Conservation (phyloP, 1,140 invertebrate genomes). For the Pissodes strobi region DNA sequence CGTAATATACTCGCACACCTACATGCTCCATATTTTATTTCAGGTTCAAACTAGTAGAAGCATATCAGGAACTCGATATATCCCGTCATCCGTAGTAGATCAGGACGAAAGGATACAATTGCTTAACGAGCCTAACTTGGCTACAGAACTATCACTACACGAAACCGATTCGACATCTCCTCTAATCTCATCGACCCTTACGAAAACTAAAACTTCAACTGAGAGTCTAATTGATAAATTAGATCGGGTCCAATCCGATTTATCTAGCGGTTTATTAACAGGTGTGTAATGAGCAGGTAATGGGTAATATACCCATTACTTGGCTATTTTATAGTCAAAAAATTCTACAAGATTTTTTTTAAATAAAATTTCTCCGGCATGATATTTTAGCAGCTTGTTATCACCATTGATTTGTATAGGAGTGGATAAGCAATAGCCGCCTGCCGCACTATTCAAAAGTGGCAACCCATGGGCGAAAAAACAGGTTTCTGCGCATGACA, state of each 20-base stretch:
- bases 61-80: slow-evolving; percentile 77
- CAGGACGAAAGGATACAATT: slow-evolving; percentile 64
- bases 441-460: too few relatives aligned
- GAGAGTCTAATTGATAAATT: slow-evolving; percentile 85
- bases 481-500: too few relatives aligned
- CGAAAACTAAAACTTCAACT: slow-evolving; percentile 62
- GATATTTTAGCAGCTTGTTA: too few relatives aligned
- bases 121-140: slow-evolving; percentile 47
- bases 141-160: slow-evolving; percentile 24
- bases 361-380: too few relatives aligned
- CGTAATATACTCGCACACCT: too few relatives aligned
- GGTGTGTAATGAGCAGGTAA: slow-evolving; percentile 56
- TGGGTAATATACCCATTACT: too few relatives aligned
- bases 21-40: too few relatives aligned
- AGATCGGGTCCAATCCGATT: slow-evolving; percentile 79
- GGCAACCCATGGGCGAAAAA: too few relatives aligned
- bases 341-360: too few relatives aligned
- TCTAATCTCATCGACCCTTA: slow-evolving; percentile 49
- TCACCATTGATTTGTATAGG: too few relatives aligned
- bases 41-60: slow-evolving; percentile 75
- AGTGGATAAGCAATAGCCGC: too few relatives aligned
- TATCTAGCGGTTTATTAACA: slow-evolving; percentile 74
- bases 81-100: slow-evolving; percentile 74
- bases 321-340: too few relatives aligned
- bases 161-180: slow-evolving; percentile 16